These are phyloP conservation scores for Sceloporus tristichus DNA, from an alignment of 2,113 vertebrate genomes.

Conservation along the genomic window DNA sequence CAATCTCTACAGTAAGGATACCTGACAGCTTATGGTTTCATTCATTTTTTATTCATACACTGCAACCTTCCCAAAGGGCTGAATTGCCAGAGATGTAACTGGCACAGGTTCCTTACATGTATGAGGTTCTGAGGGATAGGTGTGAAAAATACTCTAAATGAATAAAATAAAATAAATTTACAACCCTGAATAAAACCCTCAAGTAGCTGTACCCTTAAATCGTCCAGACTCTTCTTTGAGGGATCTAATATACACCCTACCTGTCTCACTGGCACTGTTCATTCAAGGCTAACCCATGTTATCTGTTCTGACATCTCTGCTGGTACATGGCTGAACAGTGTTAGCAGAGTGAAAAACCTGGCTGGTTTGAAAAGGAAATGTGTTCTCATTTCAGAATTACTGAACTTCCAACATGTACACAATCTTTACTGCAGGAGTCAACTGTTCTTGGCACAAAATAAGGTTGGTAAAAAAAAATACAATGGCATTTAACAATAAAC, in stretches of 20 bases:
- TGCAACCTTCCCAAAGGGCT: too few relatives aligned
- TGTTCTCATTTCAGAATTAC: not conserved
- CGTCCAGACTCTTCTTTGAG: not conserved
- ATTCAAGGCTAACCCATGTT: not conserved
- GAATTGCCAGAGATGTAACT: not conserved
- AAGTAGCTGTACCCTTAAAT: not conserved
- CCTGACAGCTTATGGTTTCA: not conserved
- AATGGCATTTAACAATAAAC: not conserved
- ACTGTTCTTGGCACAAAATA: not conserved
- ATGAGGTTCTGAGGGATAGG: not conserved
- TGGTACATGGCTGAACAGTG: not conserved
- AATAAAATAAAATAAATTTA: not conserved
- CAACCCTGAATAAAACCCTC: not conserved
- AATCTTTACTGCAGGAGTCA: not conserved
- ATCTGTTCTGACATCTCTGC: not conserved
- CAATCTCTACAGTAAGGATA: not conserved
- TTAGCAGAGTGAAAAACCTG: conserved; percentile 1
- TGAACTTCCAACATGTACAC: not conserved
- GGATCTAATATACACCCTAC: not conserved
- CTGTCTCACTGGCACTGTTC: not conserved
- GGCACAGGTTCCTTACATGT: not conserved
- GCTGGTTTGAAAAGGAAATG: not conserved
- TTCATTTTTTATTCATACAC: not conserved
- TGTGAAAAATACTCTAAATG: not conserved
- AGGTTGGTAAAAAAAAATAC: not conserved